These are phyloP conservation scores for Diplogasteroides magnus DNA, from an alignment of 1,140 invertebrate species.

Conservation along the genomic window DNA sequence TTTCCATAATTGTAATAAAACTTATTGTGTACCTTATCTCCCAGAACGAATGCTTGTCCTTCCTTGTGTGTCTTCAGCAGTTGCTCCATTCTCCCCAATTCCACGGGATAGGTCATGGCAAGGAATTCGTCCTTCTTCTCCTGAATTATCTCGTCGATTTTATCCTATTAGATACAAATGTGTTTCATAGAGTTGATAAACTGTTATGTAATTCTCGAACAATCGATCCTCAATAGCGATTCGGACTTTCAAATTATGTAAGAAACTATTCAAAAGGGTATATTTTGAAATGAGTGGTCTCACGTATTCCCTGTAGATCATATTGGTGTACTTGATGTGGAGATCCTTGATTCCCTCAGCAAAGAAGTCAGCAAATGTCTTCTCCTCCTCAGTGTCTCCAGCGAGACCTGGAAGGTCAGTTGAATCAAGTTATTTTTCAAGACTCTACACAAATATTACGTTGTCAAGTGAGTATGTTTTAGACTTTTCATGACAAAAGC, in stretches of 20 bases:
- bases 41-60: conserved; percentile 25
- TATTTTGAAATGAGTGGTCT: conserved; percentile 16
- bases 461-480: neutral
- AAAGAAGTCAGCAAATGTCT: conserved; percentile 43
- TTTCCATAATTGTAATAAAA: too few species aligned
- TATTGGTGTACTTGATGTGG: conserved; percentile 38
- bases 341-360: conserved; percentile 54
- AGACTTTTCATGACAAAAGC: neutral
- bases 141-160: neutral
- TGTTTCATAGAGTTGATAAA: too few species aligned
- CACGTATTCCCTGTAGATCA: conserved; percentile 55
- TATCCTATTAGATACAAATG: neutral
- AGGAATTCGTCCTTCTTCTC: conserved; percentile 48
- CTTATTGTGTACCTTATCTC: conserved; percentile 41
- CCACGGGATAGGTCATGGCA: conserved; percentile 35
- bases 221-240: neutral
- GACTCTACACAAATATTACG: neutral
- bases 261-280: neutral
- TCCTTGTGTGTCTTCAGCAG: conserved; percentile 33
- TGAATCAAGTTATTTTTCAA: neutral
- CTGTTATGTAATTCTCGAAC: neutral
- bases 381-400: conserved; percentile 33
- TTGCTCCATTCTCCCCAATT: conserved; percentile 39
- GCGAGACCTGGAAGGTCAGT: conserved; percentile 37
- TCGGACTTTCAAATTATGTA: conserved; percentile 41